Evolutionary conservation across 2,797 vertebrate genomes (phyloP), one percentile per base, ranked within the genome.

Genomic region (Phalloptychus januarius): DNA sequence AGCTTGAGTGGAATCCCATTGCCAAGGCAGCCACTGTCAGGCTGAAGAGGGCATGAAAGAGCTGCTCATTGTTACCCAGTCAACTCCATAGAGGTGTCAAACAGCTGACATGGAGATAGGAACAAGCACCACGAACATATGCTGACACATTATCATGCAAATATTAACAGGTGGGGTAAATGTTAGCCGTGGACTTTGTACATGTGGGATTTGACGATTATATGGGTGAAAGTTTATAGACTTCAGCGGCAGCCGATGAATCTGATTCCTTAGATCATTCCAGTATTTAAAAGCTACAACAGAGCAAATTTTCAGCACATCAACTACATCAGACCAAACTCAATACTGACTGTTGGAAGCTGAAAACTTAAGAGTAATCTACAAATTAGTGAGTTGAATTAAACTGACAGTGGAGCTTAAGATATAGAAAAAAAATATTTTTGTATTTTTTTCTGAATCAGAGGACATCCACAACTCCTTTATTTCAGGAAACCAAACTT

Each of bases 1-100:
- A n/a, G n/a, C n/a, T n/a, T 33, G 79, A 82, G 73, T 71, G 82
- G 86, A 86, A 92, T 92, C 74, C 90, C 80, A 77, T 72, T 72
- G 85, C 76, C 71, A 67, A 52, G 42, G 86, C 52, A 83, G 77
- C 83, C 72, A 50, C 11, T 79, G 82, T 85, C 75, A 85, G 80
- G 79, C 79, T 74, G 73, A 40, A 73, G 70, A 46, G 23, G 65
- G 44, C 58, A 44, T 25, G 74, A 65, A 54, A n/a, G 40, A 71
- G 42, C 44, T 44, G 31, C 69, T 36, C 56, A 69, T 58, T 6
- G 3, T 13, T 46, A 61, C n/a, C 48, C 71, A 42, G 78, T 73
- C 36, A 50, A 31, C 72, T 78, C 52, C 7, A 78, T n/a, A 74
- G 40, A 23, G 75, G 75, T 63, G 69, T 31, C 71, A 72, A 77